A percentile compares a stretch with the other conserved stretches of the same genome.
phyloP scores from a whole-genome alignment of 2,888 invertebrate species.

The Monoplex corrugatus region DNA sequence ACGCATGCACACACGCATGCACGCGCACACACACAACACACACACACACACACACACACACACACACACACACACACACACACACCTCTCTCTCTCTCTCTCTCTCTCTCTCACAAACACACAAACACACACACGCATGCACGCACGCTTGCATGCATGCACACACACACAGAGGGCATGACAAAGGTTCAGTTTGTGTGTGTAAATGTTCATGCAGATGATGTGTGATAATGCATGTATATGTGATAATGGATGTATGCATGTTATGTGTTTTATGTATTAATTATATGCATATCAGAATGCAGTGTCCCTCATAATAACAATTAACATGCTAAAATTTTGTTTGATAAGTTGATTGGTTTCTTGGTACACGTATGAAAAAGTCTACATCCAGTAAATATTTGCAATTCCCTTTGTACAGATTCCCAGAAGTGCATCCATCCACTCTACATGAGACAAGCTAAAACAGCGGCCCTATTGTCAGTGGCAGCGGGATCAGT shows the following conservation, averaged over 20 bases:
- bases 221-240: not conserved
- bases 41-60: slow-evolving; percentile 14
- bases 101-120: no score
- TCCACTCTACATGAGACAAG: slow-evolving; percentile 21
- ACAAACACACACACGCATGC: no score
- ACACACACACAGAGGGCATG: not conserved
- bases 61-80: not conserved
- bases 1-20: not conserved
- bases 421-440: no score
- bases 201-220: not conserved
- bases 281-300: not conserved
- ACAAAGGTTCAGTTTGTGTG: not conserved
- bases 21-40: not conserved
- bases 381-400: no score
- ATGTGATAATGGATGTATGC: not conserved
- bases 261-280: not conserved
- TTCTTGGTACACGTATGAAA: no score
- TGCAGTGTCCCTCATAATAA: no score
- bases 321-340: no score
- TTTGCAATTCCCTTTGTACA: no score
- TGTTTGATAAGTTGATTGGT: no score
- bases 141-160: no score
- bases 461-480: not conserved
- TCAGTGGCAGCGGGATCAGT: slow-evolving; percentile 19
- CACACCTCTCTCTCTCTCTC: not conserved